Conservation (phyloP, 2,888 invertebrate species). For the Drosophila peninsularis region DNA sequence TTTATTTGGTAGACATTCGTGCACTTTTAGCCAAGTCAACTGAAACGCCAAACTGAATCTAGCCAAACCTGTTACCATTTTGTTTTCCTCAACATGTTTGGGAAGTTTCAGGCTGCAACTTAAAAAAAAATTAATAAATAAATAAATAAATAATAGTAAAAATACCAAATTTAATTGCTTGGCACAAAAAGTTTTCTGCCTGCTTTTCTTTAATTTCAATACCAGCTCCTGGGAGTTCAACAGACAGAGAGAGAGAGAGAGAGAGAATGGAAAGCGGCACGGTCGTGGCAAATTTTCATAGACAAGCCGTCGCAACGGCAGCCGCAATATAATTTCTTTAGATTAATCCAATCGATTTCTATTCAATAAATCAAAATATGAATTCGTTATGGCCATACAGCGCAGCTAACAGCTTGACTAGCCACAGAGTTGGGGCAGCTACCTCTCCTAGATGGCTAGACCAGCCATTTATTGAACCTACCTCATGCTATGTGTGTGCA, state of each 20-base stretch:
- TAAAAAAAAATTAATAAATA: not conserved
- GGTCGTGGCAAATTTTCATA: conserved; percentile 51
- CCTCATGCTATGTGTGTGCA: conserved; percentile 12
- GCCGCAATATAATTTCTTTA: conserved; percentile 72
- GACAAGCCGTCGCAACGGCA: conserved; percentile 42
- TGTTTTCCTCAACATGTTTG: conserved; percentile 31
- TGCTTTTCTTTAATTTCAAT: conserved; percentile 74
- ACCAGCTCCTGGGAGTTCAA: conserved; percentile 27
- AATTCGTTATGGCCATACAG: conserved; percentile 80
- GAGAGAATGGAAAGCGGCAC: conserved; percentile 12
- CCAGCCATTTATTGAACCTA: conserved; percentile 23
- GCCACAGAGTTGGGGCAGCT: conserved; percentile 43
- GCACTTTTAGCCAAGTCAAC: conserved; percentile 11
- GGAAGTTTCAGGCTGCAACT: conserved; percentile 12
- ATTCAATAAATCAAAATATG: conserved; percentile 82
- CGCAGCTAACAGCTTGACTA: conserved; percentile 56
- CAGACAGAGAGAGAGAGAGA: conserved; percentile 7
- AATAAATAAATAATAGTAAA: conserved; percentile 15
- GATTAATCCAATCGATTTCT: conserved; percentile 81
- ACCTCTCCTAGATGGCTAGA: conserved; percentile 40
- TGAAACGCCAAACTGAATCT: conserved; percentile 1
- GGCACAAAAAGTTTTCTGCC: conserved; percentile 68
- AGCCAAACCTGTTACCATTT: conserved; percentile 49
- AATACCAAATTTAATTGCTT: conserved; percentile 63
- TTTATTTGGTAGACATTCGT: not conserved